These are phyloP conservation scores for Bovichtus diacanthus DNA, from an alignment of 2,797 vertebrate species.

Conservation along the genomic window DNA sequence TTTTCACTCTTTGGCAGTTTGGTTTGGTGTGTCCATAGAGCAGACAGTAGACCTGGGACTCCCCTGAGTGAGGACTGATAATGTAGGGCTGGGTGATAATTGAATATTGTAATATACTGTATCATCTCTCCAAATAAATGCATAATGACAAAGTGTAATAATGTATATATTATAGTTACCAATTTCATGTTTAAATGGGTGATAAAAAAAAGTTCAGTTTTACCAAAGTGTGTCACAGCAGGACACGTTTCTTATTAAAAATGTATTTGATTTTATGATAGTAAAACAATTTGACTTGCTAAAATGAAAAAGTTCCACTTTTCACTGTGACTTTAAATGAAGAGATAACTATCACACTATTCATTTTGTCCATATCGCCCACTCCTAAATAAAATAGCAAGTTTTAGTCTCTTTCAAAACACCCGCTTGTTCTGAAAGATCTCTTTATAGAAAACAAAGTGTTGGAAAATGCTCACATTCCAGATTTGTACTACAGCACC, in stretches of 20 bases:
- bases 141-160: slow-evolving; percentile 6
- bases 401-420: slow-evolving; percentile 9
- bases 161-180: slow-evolving; percentile 8
- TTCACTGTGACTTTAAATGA: background rate
- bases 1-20: slow-evolving; percentile 40
- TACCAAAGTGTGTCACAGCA: background rate
- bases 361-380: background rate
- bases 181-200: background rate
- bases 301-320: background rate
- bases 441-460: slow-evolving; percentile 4
- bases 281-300: background rate
- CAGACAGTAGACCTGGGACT: slow-evolving; percentile 29
- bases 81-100: slow-evolving; percentile 16
- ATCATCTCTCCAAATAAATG: slow-evolving; percentile 5
- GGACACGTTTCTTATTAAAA: background rate
- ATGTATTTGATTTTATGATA: background rate
- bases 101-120: slow-evolving; percentile 9
- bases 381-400: background rate
- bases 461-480: background rate
- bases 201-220: background rate
- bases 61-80: slow-evolving; percentile 24
- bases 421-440: slow-evolving; percentile 1
- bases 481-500: slow-evolving; percentile 12
- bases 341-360: background rate
- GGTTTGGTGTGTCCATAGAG: slow-evolving; percentile 26